Evolutionary conservation across 2,797 vertebrate genomes (phyloP).

Genomic region (Dryobates pubescens): DNA sequence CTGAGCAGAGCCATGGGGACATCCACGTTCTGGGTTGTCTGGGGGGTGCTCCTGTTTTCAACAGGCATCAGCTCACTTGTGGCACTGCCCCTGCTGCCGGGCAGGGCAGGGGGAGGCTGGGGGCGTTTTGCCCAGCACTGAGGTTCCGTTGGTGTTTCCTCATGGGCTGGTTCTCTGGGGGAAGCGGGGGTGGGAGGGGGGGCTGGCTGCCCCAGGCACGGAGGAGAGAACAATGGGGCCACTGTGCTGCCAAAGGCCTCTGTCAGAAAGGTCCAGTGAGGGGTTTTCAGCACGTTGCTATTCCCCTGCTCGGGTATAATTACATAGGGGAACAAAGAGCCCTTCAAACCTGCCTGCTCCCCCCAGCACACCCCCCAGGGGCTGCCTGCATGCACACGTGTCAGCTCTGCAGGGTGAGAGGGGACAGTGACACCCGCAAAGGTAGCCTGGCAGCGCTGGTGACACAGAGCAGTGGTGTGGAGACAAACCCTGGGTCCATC

Average conservation of each 20-base stretch:
- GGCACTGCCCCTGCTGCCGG: background rate
- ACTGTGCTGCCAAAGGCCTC: slow-evolving; percentile 15
- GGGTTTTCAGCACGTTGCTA: slow-evolving; percentile 67
- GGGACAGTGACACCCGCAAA: accelerated
- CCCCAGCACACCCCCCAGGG: background rate
- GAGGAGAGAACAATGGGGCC: slow-evolving; percentile 35
- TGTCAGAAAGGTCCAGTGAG: slow-evolving; percentile 18
- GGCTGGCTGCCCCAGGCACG: background rate
- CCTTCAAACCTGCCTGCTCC: slow-evolving; percentile 21
- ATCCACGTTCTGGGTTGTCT: no score
- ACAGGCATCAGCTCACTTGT: accelerated
- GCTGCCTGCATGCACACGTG: background rate
- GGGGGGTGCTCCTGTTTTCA: background rate
- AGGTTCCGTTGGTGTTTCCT: background rate
- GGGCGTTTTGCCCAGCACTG: background rate
- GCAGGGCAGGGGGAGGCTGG: background rate
- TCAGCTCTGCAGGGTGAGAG: accelerated
- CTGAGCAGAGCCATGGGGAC: background rate
- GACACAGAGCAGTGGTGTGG: background rate
- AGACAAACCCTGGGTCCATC: background rate
- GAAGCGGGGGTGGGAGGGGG: background rate
- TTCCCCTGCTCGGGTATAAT: slow-evolving; percentile 59
- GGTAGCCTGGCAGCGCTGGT: accelerated
- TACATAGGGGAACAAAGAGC: slow-evolving; percentile 63
- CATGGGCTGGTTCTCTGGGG: background rate